Evolutionary conservation across 2,797 vertebrate genomes (phyloP).

Genomic region (Myripristis murdjan): DNA sequence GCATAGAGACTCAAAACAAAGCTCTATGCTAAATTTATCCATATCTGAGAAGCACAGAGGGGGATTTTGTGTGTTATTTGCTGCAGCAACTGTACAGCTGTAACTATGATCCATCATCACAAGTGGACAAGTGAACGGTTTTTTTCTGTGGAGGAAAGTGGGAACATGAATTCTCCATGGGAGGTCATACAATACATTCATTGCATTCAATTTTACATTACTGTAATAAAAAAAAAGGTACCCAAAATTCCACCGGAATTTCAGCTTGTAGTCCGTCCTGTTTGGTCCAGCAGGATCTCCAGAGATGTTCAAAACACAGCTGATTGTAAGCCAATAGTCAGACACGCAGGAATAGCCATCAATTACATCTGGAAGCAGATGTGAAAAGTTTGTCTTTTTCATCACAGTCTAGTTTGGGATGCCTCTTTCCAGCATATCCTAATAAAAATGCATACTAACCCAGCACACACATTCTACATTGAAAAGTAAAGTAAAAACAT

Average conservation of each 20-base stretch:
- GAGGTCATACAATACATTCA: too few species aligned
- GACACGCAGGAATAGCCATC: conserved; percentile 51
- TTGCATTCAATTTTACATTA: too few species aligned
- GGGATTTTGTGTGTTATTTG: too few species aligned
- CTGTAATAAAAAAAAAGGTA: not conserved
- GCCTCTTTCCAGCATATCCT: too few species aligned
- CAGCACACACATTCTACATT: too few species aligned
- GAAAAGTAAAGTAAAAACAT: too few species aligned
- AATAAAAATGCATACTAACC: too few species aligned
- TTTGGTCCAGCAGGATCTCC: not conserved
- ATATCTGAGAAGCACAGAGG: fast-evolving
- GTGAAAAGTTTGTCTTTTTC: too few species aligned
- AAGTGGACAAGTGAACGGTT: conserved; percentile 50
- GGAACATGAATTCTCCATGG: not conserved
- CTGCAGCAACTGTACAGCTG: conserved; percentile 31
- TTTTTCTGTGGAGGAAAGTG: not conserved
- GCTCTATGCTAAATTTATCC: fast-evolving
- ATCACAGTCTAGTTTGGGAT: too few species aligned
- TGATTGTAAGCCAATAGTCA: conserved; percentile 46
- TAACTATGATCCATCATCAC: conserved; percentile 26
- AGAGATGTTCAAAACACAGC: conserved; percentile 66
- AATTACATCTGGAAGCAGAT: conserved; percentile 35
- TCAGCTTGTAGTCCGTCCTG: conserved; percentile 52
- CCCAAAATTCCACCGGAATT: not conserved
- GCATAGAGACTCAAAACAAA: conserved; percentile 32